Evolutionary conservation across 1,140 invertebrate genomes (phyloP).

Genomic region (Lordiphosa mommai): DNA sequence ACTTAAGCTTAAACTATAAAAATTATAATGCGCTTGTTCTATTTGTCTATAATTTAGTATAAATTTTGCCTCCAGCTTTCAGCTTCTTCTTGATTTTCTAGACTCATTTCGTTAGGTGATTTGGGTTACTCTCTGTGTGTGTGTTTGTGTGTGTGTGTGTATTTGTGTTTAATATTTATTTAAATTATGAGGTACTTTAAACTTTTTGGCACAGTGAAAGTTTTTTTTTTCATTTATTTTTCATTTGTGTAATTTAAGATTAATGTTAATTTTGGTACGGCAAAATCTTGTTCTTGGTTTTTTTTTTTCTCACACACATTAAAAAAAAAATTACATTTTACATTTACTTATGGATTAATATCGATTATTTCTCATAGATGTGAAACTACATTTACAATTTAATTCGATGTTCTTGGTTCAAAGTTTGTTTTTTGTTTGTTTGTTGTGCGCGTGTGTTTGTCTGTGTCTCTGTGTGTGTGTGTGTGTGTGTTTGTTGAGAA

Average conservation of each 20-base stretch:
- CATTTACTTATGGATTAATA: slow-evolving; percentile 16
- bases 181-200: slow-evolving; percentile 80
- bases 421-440: slow-evolving; percentile 28
- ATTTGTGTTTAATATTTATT: slow-evolving; percentile 63
- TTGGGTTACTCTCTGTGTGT: slow-evolving; percentile 7
- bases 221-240: slow-evolving; percentile 64
- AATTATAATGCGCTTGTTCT: no score
- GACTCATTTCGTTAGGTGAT: slow-evolving; percentile 41
- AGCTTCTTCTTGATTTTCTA: slow-evolving; percentile 48
- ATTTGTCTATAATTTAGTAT: slow-evolving; percentile 20
- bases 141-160: slow-evolving; percentile 11
- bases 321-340: slow-evolving; percentile 23
- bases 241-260: slow-evolving; percentile 28
- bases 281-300: slow-evolving; percentile 12
- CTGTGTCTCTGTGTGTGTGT: slow-evolving; percentile 14
- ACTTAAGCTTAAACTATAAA: no score
- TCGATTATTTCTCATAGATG: slow-evolving; percentile 11
- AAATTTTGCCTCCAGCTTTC: slow-evolving; percentile 29
- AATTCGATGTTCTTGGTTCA: slow-evolving; percentile 79
- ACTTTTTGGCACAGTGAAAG: slow-evolving; percentile 80
- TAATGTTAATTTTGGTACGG: slow-evolving; percentile 12
- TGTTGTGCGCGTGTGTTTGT: slow-evolving; percentile 19
- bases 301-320: slow-evolving; percentile 15
- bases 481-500: slow-evolving; percentile 11
- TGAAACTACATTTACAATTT: slow-evolving; percentile 69